A percentile compares a stretch with the other conserved stretches of the same genome.
Evolutionary conservation across 2,113 vertebrate genomes (phyloP).

Genomic region (Acinonyx jubatus): DNA sequence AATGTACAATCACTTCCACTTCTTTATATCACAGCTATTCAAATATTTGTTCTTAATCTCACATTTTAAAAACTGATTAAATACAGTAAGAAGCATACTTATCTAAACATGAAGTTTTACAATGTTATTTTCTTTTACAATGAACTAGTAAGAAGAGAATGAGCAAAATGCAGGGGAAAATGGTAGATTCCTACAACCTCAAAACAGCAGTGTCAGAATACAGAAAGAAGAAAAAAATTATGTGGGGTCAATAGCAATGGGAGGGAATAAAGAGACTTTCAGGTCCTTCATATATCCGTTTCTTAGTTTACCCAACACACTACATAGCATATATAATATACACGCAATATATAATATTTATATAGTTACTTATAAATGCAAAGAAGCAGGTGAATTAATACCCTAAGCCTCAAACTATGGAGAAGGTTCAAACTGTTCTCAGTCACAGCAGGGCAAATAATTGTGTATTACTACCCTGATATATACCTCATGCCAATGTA

Average conservation of each 20-base stretch:
- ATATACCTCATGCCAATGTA: not conserved
- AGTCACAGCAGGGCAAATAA: not conserved
- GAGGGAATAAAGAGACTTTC: not conserved
- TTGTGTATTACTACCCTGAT: not conserved
- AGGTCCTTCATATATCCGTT: not conserved
- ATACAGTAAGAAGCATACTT: conserved; percentile 33
- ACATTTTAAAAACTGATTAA: conserved; percentile 43
- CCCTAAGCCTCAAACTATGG: not conserved
- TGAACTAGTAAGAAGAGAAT: not conserved
- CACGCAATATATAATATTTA: not conserved
- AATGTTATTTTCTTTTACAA: conserved; percentile 36
- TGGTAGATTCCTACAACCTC: not conserved
- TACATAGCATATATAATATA: not conserved
- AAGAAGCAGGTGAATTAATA: not conserved
- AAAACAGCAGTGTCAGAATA: not conserved
- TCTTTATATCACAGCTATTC: conserved; percentile 39
- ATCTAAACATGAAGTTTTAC: conserved; percentile 49
- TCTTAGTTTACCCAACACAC: conserved; percentile 1
- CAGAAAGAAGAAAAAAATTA: not conserved
- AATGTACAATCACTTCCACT: conserved; percentile 34
- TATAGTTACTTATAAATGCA: not conserved
- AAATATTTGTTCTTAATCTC: conserved; percentile 53
- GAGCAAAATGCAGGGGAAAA: conserved; percentile 6
- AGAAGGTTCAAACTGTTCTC: not conserved
- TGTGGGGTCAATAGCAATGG: not conserved